Conservation (phyloP, 2,113 vertebrate genomes). For the Benthochromis sp. region DNA sequence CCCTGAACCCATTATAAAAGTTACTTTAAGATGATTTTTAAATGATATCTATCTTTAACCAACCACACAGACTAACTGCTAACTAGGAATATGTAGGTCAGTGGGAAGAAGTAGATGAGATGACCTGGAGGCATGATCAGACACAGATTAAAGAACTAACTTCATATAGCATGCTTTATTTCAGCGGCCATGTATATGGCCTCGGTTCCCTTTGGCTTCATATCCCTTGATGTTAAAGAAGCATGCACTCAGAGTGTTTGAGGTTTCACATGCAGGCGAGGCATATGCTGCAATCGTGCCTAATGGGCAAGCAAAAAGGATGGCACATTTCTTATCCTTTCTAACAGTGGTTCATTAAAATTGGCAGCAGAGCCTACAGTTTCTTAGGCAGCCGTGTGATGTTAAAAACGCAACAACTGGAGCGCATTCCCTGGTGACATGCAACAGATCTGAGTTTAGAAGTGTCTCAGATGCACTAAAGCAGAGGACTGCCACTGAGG, state of each 20-base stretch:
- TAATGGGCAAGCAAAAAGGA: background rate
- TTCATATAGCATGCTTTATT: background rate
- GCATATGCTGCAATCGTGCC: background rate
- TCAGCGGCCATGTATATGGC: background rate
- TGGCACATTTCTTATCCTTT: background rate
- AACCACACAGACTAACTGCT: background rate
- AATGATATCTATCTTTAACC: background rate
- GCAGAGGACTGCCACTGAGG: background rate
- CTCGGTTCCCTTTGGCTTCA: slow-evolving; percentile 8
- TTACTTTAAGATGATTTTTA: background rate
- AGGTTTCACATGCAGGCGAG: background rate
- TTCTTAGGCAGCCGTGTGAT: slow-evolving; percentile 2
- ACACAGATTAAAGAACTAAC: slow-evolving; percentile 36
- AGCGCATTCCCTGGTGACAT: background rate
- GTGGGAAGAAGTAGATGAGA: background rate
- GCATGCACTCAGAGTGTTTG: background rate
- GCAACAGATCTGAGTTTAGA: background rate
- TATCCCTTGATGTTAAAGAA: slow-evolving; percentile 36
- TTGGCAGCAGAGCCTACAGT: background rate
- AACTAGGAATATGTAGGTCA: slow-evolving; percentile 19
- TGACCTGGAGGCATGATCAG: slow-evolving; percentile 21
- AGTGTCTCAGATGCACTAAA: background rate
- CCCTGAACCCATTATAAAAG: background rate
- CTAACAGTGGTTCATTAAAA: slow-evolving; percentile 15
- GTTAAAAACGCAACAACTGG: background rate